Percentiles rank a stretch among this genome's conserved stretches.
These are phyloP conservation scores for Oriolus oriolus DNA, from an alignment of 2,113 vertebrate genomes.

Conservation along the genomic window DNA sequence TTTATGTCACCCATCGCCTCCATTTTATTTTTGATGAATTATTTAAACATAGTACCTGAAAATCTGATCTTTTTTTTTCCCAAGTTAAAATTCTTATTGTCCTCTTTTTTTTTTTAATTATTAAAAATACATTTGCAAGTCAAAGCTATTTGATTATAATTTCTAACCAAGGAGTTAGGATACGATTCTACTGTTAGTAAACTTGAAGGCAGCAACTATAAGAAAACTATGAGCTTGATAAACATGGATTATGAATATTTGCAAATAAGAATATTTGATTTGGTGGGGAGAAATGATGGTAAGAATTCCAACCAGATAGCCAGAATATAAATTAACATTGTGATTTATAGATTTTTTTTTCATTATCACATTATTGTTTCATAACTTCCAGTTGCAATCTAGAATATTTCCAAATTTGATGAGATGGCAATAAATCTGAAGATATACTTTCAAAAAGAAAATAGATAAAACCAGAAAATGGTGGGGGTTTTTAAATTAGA, in stretches of 20 bases:
- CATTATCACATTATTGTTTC: not conserved
- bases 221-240: not conserved
- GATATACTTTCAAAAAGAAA: not conserved
- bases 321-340: not conserved
- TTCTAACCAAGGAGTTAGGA: not conserved
- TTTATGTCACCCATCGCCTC: not conserved
- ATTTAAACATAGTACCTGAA: not conserved
- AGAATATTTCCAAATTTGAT: not conserved
- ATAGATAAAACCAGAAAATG: not conserved
- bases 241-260: not conserved
- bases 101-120: not conserved
- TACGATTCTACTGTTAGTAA: not conserved
- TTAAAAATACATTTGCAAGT: not conserved
- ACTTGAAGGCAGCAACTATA: not conserved
- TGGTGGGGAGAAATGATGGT: not conserved
- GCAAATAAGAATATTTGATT: not conserved
- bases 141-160: not conserved
- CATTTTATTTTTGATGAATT: slow-evolving; percentile 35
- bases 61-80: not conserved
- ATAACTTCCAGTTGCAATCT: not conserved
- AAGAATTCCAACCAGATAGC: not conserved
- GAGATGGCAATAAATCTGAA: not conserved
- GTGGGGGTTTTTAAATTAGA: rapidly evolving
- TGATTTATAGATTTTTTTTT: not conserved
- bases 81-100: not conserved